Conservation (phyloP, 53 echinoderm and acorn worm genomes). For the Echinometra lucunter region DNA sequence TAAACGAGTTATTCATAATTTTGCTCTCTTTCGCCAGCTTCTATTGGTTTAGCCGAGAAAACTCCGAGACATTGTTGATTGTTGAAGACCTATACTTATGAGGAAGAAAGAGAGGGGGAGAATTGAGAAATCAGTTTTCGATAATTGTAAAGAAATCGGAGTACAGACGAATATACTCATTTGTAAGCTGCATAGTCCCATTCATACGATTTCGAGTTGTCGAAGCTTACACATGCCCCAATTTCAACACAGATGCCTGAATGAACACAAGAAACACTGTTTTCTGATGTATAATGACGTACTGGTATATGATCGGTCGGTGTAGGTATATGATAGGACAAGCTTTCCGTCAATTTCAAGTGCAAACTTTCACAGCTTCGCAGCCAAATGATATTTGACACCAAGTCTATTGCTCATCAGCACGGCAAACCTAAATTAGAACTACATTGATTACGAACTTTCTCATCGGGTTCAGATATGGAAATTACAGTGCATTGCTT, state of each 20-base stretch:
- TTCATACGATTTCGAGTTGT: slow-evolving; percentile 53
- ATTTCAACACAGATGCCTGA: slow-evolving; percentile 62
- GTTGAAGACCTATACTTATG: slow-evolving; percentile 56
- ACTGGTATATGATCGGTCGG: slow-evolving; percentile 32
- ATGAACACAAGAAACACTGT: slow-evolving; percentile 31
- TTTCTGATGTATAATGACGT: slow-evolving; percentile 41
- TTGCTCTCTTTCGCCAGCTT: slow-evolving; percentile 58
- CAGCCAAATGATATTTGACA: slow-evolving; percentile 46
- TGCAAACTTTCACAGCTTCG: slow-evolving; percentile 43
- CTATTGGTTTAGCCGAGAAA: slow-evolving; percentile 73
- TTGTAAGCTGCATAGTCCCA: slow-evolving; percentile 52
- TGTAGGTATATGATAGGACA: slow-evolving; percentile 47
- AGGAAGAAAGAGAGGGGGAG: slow-evolving; percentile 39
- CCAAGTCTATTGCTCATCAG: background rate
- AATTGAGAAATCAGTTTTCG: slow-evolving; percentile 48
- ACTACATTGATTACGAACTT: background rate
- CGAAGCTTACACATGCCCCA: slow-evolving; percentile 43
- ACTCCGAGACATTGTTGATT: slow-evolving; percentile 63
- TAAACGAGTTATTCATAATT: slow-evolving; percentile 71
- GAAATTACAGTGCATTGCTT: background rate
- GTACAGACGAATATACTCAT: slow-evolving; percentile 52
- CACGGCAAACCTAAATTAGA: background rate
- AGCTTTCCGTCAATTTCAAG: slow-evolving; percentile 55
- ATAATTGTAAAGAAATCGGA: slow-evolving; percentile 64
- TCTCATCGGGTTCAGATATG: slow-evolving; percentile 17